phyloP scores from a whole-genome alignment of 2,113 vertebrate species.

The Oceanodroma tethys region DNA sequence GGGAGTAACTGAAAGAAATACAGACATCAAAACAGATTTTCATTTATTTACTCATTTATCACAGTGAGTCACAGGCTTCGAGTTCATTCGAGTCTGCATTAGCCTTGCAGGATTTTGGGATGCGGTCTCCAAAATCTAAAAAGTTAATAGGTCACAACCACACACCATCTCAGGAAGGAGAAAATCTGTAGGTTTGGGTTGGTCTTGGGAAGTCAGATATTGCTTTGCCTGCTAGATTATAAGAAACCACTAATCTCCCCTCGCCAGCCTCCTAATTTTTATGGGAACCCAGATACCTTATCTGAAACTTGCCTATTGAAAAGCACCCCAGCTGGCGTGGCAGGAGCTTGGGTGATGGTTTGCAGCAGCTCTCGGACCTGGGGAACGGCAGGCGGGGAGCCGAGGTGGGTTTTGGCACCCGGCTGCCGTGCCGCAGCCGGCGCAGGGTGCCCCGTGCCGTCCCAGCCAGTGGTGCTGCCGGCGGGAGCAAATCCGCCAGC shows the following conservation, averaged over 20 bases:
- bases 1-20: conserved; percentile 25
- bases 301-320: fast-evolving
- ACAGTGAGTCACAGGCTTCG: neutral
- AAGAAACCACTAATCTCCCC: neutral
- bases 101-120: neutral
- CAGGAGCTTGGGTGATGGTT: fast-evolving
- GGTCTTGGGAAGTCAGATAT: neutral
- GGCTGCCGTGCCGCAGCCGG: neutral
- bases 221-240: neutral
- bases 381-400: neutral
- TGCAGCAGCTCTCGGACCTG: neutral
- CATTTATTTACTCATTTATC: conserved; percentile 1
- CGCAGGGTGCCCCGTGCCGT: neutral
- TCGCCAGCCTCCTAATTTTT: neutral
- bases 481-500: fast-evolving
- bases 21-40: conserved; percentile 32
- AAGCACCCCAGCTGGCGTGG: neutral
- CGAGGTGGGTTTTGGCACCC: neutral
- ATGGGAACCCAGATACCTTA: neutral
- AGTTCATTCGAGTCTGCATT: neutral
- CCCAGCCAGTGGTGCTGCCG: neutral
- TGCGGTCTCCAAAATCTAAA: neutral
- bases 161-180: neutral
- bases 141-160: neutral
- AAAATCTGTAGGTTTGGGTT: neutral